Evolutionary conservation across 2,113 vertebrate genomes (phyloP).

Genomic region (Tretioscincus oriximinensis): DNA sequence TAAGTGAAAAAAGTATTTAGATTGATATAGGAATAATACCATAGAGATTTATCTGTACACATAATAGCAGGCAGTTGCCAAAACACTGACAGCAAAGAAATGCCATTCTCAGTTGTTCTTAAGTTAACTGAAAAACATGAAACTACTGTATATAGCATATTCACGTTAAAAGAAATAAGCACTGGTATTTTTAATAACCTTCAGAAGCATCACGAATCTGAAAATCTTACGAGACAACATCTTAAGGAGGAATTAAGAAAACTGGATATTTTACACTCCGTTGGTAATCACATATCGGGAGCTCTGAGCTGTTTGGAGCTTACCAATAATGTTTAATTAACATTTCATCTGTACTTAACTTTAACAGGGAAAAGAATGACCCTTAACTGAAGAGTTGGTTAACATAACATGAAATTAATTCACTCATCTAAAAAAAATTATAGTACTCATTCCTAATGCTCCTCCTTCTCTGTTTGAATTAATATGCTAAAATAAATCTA

Average conservation of each 20-base stretch:
- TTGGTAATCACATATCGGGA: not conserved
- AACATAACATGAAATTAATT: slow-evolving; percentile 21
- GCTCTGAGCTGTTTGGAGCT: not conserved
- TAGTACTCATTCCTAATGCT: not conserved
- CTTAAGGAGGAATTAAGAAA: slow-evolving; percentile 2
- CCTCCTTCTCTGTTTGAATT: not conserved
- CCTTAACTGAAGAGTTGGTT: slow-evolving; percentile 21
- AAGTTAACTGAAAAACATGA: not conserved
- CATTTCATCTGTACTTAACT: slow-evolving; percentile 18
- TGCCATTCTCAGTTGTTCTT: too few species aligned
- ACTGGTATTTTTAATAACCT: not conserved
- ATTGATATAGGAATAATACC: too few species aligned
- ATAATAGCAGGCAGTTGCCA: too few species aligned
- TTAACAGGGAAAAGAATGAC: not conserved
- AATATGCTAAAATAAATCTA: slow-evolving; percentile 18
- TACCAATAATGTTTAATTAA: slow-evolving; percentile 23
- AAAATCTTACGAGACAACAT: slow-evolving; percentile 2
- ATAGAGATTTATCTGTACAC: too few species aligned
- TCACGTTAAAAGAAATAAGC: not conserved
- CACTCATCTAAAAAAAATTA: slow-evolving; percentile 11
- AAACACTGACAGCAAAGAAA: too few species aligned
- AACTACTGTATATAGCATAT: not conserved
- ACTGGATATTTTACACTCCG: not conserved
- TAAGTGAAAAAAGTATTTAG: too few species aligned
- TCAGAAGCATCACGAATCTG: not conserved